These are phyloP conservation scores for Temnopleurus reevesii DNA, from an alignment of 53 echinoderm and acorn worm genomes.

Conservation along the genomic window DNA sequence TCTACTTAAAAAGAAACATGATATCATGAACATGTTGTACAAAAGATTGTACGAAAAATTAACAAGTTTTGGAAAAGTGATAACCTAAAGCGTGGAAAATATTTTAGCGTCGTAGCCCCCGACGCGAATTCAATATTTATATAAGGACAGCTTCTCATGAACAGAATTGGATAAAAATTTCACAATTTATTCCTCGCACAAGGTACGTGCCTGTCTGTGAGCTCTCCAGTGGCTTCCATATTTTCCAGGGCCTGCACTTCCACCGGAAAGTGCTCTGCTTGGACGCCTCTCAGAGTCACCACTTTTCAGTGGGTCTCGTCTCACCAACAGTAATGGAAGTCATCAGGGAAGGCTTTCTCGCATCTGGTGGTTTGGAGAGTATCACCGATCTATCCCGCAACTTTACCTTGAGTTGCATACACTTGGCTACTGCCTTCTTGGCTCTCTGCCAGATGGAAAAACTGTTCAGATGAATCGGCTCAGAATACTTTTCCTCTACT, in stretches of 20 bases:
- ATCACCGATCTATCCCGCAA: background rate
- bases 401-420: constrained; percentile 13
- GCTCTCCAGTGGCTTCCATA: background rate
- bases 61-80: too few species aligned
- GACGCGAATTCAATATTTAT: too few species aligned
- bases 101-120: too few species aligned
- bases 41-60: too few species aligned
- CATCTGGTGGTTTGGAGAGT: background rate
- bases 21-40: too few species aligned
- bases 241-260: background rate
- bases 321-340: background rate
- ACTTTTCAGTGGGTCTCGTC: background rate
- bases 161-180: too few species aligned
- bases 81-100: too few species aligned
- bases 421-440: constrained; percentile 53
- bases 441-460: constrained; percentile 49
- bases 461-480: constrained; percentile 7
- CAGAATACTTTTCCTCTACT: background rate
- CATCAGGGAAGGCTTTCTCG: background rate
- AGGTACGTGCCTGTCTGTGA: background rate
- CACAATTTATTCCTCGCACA: background rate
- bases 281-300: background rate
- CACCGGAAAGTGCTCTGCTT: background rate
- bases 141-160: too few species aligned
- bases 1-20: too few species aligned